Evolutionary conservation across 2,797 vertebrate species (phyloP), one percentile per base, ranked within the genome.

Genomic region (Typhlichthys subterraneus): DNA sequence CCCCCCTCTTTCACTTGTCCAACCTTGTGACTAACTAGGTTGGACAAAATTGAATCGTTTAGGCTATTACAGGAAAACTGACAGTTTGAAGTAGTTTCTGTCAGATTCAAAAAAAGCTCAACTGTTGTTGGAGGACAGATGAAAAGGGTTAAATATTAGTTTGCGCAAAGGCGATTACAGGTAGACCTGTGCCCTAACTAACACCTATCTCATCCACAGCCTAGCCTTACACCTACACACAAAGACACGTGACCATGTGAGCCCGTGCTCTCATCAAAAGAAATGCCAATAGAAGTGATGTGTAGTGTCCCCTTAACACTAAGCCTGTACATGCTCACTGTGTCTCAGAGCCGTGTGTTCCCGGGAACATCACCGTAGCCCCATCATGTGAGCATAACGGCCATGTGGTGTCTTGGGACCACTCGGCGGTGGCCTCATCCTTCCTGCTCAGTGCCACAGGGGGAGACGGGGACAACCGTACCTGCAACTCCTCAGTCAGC

Each of bases 271-370:
- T 8, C 31, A 29, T 55, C 13, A 13, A 12, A 3, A 29, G 12
- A 33, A 53, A 17, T 3, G 50, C 14, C 31, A 12, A 13, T 54
- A 2, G 5, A 13, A 13, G 12, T 12, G 5, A 10, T 12, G 1
- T 4, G 11, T 12, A 17, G 2, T 29, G 19, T 23, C 52, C 52
- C 19, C 17, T 29, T 9, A 8, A 12, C 17, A 53, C 14, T 46
- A 4, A 49, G 8, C 46, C n/a, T 31, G 12, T 38, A 10, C n/a
- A 9, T 69, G 6, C 12, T 53, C 31, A 49, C 49, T 59, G 38
- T 47, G 49, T 45, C 71, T 12, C 53, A 94, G 93, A 82, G 0
- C 93, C 93, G 13, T 94, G 93, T 65, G 59, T 68, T n/a, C 93
- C 93, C 12, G 62, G 64, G 29, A 75, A 74, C 3, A 65, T 93